Conservation (phyloP, 2,888 invertebrate genomes). For the Lottia scabra region DNA sequence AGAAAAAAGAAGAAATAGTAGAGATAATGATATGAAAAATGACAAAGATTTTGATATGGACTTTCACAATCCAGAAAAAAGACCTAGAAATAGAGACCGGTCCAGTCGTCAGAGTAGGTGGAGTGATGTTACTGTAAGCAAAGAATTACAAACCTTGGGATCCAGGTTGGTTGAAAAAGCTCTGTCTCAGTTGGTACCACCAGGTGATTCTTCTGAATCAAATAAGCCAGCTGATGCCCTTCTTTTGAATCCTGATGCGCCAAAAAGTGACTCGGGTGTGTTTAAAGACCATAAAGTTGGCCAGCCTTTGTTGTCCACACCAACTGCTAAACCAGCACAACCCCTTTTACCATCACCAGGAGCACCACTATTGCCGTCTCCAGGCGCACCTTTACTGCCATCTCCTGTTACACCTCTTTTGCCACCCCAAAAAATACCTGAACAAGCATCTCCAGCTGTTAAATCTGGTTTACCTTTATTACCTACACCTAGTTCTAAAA, state of each 20-base stretch:
- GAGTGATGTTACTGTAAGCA: slow-evolving; percentile 34
- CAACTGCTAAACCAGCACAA: too few relatives aligned
- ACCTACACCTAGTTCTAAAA: background rate
- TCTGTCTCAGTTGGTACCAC: background rate
- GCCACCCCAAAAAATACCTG: background rate
- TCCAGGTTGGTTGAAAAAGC: background rate
- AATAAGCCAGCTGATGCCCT: slow-evolving; percentile 1
- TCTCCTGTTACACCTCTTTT: background rate
- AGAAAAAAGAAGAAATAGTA: background rate
- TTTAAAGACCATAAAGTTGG: too few relatives aligned
- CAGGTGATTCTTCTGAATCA: background rate
- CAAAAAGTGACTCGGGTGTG: background rate
- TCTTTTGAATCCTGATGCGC: background rate
- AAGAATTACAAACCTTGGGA: background rate
- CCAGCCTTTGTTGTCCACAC: too few relatives aligned
- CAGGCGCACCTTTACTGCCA: background rate
- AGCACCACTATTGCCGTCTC: background rate
- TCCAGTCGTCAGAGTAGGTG: slow-evolving; percentile 39
- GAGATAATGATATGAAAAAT: slow-evolving; percentile 24
- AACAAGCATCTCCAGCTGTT: background rate
- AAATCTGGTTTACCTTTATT: background rate
- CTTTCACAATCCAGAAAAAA: slow-evolving; percentile 11
- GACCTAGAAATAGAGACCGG: slow-evolving; percentile 17
- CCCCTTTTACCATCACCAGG: too few relatives aligned
- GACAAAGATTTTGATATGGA: slow-evolving; percentile 22